A percentile compares a stretch with the other conserved stretches of the same genome.
These are phyloP conservation scores for Rhinopomastus cyanomelas DNA, from an alignment of 2,113 vertebrate species.

Conservation along the genomic window DNA sequence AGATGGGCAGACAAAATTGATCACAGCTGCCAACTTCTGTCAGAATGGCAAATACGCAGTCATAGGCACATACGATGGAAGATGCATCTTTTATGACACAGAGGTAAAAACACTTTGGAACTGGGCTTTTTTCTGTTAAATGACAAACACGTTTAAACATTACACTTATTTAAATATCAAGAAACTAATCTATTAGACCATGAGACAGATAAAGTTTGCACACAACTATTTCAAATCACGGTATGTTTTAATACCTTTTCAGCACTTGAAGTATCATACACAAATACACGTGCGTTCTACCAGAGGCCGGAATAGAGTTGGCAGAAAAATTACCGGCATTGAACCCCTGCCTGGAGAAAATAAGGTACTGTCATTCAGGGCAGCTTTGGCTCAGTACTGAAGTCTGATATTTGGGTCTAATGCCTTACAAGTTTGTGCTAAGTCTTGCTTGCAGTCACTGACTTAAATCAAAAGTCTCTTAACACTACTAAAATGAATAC, in stretches of 20 bases:
- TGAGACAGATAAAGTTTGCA: neutral
- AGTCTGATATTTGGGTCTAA: neutral
- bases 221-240: neutral
- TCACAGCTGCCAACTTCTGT: slow-evolving; percentile 99
- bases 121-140: neutral
- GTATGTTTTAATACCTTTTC: neutral
- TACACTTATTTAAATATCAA: neutral
- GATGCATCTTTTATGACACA: slow-evolving; percentile 99
- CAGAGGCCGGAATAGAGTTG: slow-evolving; percentile 94
- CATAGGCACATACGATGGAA: slow-evolving; percentile 95
- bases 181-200: neutral
- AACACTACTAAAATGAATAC: neutral
- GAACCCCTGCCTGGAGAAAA: slow-evolving; percentile 98
- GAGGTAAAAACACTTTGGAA: slow-evolving; percentile 79
- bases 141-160: neutral
- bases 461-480: neutral
- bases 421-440: neutral
- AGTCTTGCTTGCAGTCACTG: neutral
- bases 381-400: neutral
- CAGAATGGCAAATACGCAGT: slow-evolving; percentile 98
- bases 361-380: slow-evolving; percentile 78
- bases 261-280: slow-evolving; percentile 98
- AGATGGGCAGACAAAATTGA: slow-evolving; percentile 95
- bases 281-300: slow-evolving; percentile 98
- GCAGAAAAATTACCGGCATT: slow-evolving; percentile 97